phyloP scores from a whole-genome alignment of 2,113 vertebrate species.

The Ictalurus punctatus region DNA sequence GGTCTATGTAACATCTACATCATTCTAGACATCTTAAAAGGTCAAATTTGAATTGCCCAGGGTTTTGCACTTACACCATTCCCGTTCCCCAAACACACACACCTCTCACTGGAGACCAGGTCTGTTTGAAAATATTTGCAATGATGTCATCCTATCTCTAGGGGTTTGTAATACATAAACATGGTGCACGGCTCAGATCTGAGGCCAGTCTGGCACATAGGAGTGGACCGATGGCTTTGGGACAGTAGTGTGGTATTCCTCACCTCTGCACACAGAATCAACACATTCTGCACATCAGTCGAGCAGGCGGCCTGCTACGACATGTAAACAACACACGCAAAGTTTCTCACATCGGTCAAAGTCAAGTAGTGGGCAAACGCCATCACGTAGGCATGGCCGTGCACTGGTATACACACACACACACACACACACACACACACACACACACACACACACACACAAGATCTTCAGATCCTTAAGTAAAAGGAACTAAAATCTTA shows the following conservation, averaged over 20 bases:
- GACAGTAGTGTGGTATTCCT: conserved; percentile 66
- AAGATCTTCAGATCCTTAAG: conserved; percentile 7
- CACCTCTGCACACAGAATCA: conserved; percentile 57
- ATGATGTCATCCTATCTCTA: conserved; percentile 71
- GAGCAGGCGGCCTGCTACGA: conserved; percentile 43
- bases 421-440: conserved; percentile 15
- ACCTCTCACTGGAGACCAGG: conserved; percentile 51
- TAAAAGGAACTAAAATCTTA: neutral
- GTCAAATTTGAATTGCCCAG: neutral
- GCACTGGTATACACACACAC: conserved; percentile 13
- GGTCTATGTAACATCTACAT: neutral
- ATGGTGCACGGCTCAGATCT: conserved; percentile 60
- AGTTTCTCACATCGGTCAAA: conserved; percentile 57
- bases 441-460: neutral
- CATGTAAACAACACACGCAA: conserved; percentile 54
- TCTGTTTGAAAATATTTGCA: conserved; percentile 61
- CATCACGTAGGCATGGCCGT: conserved; percentile 40
- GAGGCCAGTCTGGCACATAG: conserved; percentile 35
- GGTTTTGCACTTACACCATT: neutral
- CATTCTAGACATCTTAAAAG: neutral
- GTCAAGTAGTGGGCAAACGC: conserved; percentile 38
- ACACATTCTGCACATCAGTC: conserved; percentile 49
- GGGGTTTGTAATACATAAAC: conserved; percentile 65
- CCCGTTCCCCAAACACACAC: conserved; percentile 41
- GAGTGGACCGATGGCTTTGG: conserved; percentile 62